Evolutionary conservation across 2,888 invertebrate species (phyloP).

Genomic region (Oscheius sp.): DNA sequence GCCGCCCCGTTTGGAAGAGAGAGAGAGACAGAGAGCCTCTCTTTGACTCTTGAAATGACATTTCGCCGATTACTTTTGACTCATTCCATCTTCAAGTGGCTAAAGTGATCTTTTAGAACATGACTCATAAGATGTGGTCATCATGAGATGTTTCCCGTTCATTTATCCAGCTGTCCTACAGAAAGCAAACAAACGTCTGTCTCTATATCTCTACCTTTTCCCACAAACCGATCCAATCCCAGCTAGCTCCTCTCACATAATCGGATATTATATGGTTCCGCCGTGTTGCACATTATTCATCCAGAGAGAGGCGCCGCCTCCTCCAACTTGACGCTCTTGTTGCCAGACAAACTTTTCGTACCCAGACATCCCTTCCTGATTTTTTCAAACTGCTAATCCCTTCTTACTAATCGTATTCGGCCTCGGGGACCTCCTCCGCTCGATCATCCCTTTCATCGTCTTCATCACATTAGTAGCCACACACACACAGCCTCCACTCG

Average conservation of each 20-base stretch:
- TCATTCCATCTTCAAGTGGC: not conserved
- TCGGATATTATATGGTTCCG: slow-evolving; percentile 33
- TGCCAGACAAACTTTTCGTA: slow-evolving; percentile 5
- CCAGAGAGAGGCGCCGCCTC: slow-evolving; percentile 17
- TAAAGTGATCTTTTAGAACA: not conserved
- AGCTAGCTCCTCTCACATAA: slow-evolving; percentile 6
- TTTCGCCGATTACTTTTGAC: not conserved
- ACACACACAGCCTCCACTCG: not conserved
- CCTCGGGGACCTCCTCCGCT: not conserved
- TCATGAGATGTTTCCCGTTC: not conserved
- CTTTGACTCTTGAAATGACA: not conserved
- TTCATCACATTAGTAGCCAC: slow-evolving; percentile 17
- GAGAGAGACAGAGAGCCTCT: slow-evolving; percentile 3
- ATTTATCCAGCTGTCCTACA: slow-evolving; percentile 21
- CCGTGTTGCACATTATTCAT: slow-evolving; percentile 27
- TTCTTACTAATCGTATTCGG: not conserved
- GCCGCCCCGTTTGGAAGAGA: slow-evolving; percentile 6
- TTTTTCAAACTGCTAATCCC: slow-evolving; percentile 6
- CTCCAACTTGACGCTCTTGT: slow-evolving; percentile 6
- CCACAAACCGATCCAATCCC: no score
- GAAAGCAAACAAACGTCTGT: slow-evolving; percentile 2
- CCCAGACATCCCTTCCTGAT: not conserved
- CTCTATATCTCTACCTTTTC: not conserved
- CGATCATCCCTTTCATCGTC: slow-evolving; percentile 11
- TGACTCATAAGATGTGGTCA: not conserved